Evolutionary conservation across 1,140 invertebrate species (phyloP).

Genomic region (Ephestia elutella): DNA sequence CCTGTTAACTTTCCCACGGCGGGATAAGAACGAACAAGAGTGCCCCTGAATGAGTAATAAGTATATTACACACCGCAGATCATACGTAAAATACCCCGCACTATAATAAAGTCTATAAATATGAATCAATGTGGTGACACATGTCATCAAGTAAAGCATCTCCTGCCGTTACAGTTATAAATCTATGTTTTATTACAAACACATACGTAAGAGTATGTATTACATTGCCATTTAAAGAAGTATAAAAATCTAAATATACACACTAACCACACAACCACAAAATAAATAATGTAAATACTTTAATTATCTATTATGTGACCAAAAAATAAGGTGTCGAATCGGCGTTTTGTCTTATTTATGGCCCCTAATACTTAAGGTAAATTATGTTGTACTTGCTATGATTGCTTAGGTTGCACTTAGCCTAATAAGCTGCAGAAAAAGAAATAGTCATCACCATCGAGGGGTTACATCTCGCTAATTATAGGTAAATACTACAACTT

Average conservation of each 20-base stretch:
- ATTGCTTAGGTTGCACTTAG: slow-evolving; percentile 17
- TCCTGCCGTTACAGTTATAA: too few relatives aligned
- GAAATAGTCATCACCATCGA: neutral
- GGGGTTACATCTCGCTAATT: too few relatives aligned
- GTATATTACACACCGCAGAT: too few relatives aligned
- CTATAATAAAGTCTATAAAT: too few relatives aligned
- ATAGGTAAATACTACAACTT: too few relatives aligned
- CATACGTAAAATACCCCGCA: too few relatives aligned
- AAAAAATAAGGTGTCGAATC: neutral
- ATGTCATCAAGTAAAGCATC: too few relatives aligned
- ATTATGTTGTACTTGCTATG: slow-evolving; percentile 16
- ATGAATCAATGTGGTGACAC: neutral
- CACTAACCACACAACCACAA: slow-evolving; percentile 9
- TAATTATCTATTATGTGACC: neutral
- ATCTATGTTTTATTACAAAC: too few relatives aligned
- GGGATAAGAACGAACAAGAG: too few relatives aligned
- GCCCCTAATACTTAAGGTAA: slow-evolving; percentile 3
- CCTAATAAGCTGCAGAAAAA: neutral
- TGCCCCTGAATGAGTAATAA: too few relatives aligned
- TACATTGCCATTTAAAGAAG: slow-evolving; percentile 2
- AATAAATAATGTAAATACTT: slow-evolving; percentile 9
- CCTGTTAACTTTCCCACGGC: too few relatives aligned
- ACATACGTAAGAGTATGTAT: neutral
- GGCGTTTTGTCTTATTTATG: slow-evolving; percentile 1
- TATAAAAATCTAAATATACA: neutral